phyloP scores from a whole-genome alignment of 2,113 vertebrate species.

The Leptobrachium leishanense region DNA sequence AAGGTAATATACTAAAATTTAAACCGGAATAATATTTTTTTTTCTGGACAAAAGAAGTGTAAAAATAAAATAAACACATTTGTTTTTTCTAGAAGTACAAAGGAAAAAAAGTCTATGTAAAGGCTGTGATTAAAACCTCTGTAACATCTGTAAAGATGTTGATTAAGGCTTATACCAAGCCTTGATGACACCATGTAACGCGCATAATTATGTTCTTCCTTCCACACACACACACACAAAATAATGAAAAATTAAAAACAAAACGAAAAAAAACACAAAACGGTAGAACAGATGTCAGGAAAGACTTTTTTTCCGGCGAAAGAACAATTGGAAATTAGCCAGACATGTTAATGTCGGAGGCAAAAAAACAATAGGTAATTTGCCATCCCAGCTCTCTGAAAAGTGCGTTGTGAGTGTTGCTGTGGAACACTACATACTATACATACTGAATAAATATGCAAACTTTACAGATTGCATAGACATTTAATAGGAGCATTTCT shows the following conservation, averaged over 20 bases:
- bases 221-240: background rate
- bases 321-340: slow-evolving; percentile 12
- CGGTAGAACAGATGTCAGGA: slow-evolving; percentile 34
- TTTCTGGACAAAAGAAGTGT: background rate
- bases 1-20: background rate
- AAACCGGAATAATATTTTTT: background rate
- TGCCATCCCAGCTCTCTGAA: background rate
- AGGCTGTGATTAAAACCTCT: background rate
- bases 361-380: slow-evolving; percentile 9
- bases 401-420: background rate
- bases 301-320: slow-evolving; percentile 27
- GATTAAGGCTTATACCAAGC: background rate
- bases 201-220: slow-evolving; percentile 28
- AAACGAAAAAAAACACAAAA: slow-evolving; percentile 7
- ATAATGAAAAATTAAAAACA: too few species aligned
- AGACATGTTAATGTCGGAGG: slow-evolving; percentile 8
- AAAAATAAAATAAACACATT: background rate
- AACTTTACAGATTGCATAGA: too few species aligned
- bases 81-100: background rate
- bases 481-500: too few species aligned
- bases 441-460: too few species aligned
- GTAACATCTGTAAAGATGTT: background rate
- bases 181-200: background rate
- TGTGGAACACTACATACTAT: background rate
- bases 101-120: background rate